A percentile compares a stretch with the other conserved stretches of the same genome.
Evolutionary conservation across 2,797 vertebrate species (phyloP).

Genomic region (Agapornis canus): DNA sequence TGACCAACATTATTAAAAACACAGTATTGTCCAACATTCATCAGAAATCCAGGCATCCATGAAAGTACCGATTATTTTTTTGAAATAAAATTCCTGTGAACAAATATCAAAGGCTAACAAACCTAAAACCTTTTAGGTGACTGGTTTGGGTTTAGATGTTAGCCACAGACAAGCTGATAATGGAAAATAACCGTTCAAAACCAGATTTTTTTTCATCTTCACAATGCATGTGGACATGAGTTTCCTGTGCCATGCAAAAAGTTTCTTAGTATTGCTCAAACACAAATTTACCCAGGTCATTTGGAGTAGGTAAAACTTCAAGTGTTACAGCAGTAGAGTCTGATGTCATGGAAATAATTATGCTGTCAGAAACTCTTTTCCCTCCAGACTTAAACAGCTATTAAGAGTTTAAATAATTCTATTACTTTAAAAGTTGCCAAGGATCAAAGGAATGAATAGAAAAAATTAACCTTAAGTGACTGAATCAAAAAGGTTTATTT

Average conservation of each 20-base stretch:
- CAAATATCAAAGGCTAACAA: background rate
- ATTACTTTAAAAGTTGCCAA: background rate
- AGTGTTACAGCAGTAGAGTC: background rate
- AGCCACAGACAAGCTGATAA: background rate
- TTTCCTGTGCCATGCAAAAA: background rate
- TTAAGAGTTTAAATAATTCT: background rate
- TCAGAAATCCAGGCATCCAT: background rate
- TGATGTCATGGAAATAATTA: background rate
- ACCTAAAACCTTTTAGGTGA: background rate
- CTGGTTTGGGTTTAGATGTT: background rate
- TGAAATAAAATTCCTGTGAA: background rate
- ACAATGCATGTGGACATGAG: fast-evolving
- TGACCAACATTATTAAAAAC: background rate
- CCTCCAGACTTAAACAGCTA: background rate
- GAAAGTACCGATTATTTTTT: background rate
- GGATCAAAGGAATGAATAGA: background rate
- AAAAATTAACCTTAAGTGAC: background rate
- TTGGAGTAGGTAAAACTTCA: background rate
- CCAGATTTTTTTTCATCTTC: background rate
- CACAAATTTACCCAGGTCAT: background rate
- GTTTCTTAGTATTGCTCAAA: background rate
- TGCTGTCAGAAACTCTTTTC: background rate
- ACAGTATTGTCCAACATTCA: background rate
- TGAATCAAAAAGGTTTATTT: background rate
- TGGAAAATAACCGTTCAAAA: background rate